Conservation (phyloP, 2,888 invertebrate genomes). For the Sinohyriopsis cumingii region DNA sequence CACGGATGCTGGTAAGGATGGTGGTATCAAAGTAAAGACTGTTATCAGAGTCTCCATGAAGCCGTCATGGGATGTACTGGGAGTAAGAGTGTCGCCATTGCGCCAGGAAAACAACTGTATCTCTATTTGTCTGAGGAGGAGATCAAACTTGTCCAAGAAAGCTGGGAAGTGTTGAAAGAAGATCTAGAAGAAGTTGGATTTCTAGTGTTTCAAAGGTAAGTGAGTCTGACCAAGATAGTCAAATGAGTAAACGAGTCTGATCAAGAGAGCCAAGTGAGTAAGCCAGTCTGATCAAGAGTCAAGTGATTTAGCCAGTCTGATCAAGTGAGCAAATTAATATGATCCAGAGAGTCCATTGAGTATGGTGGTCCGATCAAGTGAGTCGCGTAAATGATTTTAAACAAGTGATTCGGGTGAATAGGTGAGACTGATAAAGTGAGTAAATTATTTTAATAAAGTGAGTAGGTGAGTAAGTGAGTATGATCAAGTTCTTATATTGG, state of each 20-base stretch:
- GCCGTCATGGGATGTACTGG: too few relatives aligned
- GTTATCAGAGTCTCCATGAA: too few relatives aligned
- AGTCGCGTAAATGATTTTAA: too few relatives aligned
- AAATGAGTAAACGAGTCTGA: background rate
- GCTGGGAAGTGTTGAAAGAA: conserved; percentile 41
- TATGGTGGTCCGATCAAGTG: too few relatives aligned
- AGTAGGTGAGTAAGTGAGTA: conserved; percentile 16
- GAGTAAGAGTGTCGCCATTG: background rate
- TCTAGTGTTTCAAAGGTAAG: conserved; percentile 42
- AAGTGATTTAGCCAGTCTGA: too few relatives aligned
- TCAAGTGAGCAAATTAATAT: too few relatives aligned
- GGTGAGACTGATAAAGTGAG: too few relatives aligned
- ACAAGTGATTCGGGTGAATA: too few relatives aligned
- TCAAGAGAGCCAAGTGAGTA: background rate
- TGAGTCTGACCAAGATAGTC: background rate
- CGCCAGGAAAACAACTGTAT: conserved; percentile 22
- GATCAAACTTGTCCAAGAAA: conserved; percentile 40
- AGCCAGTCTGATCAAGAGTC: background rate
- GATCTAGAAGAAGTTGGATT: conserved; percentile 41
- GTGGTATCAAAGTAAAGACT: too few relatives aligned
- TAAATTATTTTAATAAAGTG: too few relatives aligned
- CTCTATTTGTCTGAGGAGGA: conserved; percentile 38
- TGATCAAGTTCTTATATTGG: background rate
- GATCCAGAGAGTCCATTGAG: too few relatives aligned
- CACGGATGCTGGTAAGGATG: too few relatives aligned